Percentiles rank a stretch among this genome's conserved stretches.
Evolutionary conservation across 2,888 invertebrate species (phyloP).

Genomic region (Lasioglossum leucozonium): DNA sequence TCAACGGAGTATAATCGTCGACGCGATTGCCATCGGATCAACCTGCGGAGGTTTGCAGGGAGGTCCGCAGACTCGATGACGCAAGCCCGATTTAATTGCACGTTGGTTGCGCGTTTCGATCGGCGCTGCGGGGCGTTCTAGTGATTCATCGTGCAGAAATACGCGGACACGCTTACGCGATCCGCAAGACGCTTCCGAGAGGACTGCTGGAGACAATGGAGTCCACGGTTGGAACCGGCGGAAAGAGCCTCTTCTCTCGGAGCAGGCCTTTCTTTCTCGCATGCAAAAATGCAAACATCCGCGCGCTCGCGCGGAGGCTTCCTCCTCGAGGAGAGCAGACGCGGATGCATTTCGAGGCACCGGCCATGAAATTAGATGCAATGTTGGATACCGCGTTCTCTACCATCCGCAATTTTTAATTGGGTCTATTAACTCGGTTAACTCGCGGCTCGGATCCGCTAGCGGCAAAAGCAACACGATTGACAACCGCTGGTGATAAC

Average conservation of each 20-base stretch:
- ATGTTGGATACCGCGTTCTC: constrained; percentile 20
- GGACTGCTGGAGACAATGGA: not conserved
- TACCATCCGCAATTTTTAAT: constrained; percentile 54
- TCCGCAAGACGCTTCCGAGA: constrained; percentile 15
- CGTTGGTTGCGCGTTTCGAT: not conserved
- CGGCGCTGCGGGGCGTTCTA: not conserved
- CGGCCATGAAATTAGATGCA: constrained; percentile 60
- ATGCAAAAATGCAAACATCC: constrained; percentile 14
- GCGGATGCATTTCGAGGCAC: constrained; percentile 19
- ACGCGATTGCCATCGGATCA: not conserved
- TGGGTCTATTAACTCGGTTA: constrained; percentile 40
- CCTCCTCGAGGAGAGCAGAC: constrained; percentile 6
- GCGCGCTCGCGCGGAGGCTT: not conserved
- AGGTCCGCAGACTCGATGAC: not conserved
- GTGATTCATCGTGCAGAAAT: constrained; percentile 1
- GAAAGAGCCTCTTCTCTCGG: not conserved
- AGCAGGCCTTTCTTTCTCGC: not conserved
- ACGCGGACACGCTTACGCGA: constrained; percentile 14
- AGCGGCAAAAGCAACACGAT: not conserved
- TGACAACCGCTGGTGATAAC: constrained; percentile 24
- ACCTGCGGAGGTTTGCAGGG: not conserved
- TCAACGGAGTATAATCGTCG: not conserved
- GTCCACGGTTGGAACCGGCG: not conserved
- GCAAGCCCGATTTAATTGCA: not conserved
- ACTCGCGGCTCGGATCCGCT: constrained; percentile 6